Evolutionary conservation across 1,140 invertebrate genomes (phyloP).

Genomic region (Halesus radiatus): DNA sequence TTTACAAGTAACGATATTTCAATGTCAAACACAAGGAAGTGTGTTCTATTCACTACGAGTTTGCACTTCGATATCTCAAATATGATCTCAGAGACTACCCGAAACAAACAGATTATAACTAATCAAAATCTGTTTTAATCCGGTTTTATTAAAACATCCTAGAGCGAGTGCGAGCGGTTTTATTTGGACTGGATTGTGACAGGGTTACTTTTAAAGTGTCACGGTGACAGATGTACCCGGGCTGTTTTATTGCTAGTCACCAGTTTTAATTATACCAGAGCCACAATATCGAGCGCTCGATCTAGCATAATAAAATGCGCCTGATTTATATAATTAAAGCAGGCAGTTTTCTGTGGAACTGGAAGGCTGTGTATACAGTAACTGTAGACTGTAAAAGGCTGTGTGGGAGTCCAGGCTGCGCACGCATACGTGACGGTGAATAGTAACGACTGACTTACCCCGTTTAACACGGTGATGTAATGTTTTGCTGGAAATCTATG

Average conservation of each 20-base stretch:
- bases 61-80: constrained; percentile 3
- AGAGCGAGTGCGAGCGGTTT: neutral
- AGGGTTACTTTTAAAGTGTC: constrained; percentile 10
- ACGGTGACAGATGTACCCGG: constrained; percentile 24
- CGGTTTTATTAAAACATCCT: constrained; percentile 8
- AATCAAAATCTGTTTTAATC: neutral
- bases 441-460: constrained; percentile 40
- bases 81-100: neutral
- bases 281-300: constrained; percentile 42
- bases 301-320: constrained; percentile 43
- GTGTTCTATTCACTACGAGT: neutral
- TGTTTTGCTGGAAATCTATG: constrained; percentile 25
- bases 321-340: constrained; percentile 23
- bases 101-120: neutral
- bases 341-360: constrained; percentile 24
- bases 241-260: constrained; percentile 39
- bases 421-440: constrained; percentile 28
- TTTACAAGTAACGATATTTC: constrained; percentile 14
- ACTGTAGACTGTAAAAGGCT: too few species aligned
- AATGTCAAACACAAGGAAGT: neutral
- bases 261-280: constrained; percentile 50
- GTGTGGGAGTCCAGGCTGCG: constrained; percentile 1
- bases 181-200: neutral
- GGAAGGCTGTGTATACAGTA: constrained; percentile 26
- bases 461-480: constrained; percentile 24